Conservation (phyloP, 2,113 vertebrate genomes). For the Amia ocellicauda region DNA sequence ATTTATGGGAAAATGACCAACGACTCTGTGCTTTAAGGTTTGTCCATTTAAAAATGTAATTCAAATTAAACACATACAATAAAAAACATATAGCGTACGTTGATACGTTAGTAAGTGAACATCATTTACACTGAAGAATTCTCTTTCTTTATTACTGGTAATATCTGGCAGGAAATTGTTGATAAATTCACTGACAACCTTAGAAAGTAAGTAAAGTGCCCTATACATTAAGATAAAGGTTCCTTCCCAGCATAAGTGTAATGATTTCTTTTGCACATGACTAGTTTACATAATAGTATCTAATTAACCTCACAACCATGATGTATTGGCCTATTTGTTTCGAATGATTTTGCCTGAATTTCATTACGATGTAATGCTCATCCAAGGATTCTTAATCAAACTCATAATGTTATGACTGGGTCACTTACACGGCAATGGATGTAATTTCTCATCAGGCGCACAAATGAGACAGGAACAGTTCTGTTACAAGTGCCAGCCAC, state of each 20-base stretch:
- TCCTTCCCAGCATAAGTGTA: slow-evolving; percentile 25
- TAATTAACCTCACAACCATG: slow-evolving; percentile 47
- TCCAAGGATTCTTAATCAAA: slow-evolving; percentile 51
- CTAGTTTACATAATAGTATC: slow-evolving; percentile 55
- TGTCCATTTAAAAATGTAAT: no score
- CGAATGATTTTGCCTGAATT: slow-evolving; percentile 38
- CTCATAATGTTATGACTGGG: slow-evolving; percentile 49
- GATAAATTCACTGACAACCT: slow-evolving; percentile 33
- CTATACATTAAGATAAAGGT: slow-evolving; percentile 42
- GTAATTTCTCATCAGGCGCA: slow-evolving; percentile 43
- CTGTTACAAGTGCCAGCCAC: slow-evolving; percentile 24
- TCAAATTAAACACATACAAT: no score
- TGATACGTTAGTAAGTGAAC: no score
- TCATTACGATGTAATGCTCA: slow-evolving; percentile 45
- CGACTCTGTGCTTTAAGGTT: no score
- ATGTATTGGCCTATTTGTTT: slow-evolving; percentile 51
- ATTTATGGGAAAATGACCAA: no score
- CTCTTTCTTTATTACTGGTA: no score
- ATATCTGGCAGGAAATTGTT: slow-evolving; percentile 24
- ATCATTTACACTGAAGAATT: no score
- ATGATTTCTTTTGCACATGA: slow-evolving; percentile 48
- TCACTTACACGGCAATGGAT: slow-evolving; percentile 41
- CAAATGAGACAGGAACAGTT: slow-evolving; percentile 40
- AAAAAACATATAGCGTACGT: no score
- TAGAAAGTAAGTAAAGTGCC: slow-evolving; percentile 34